Base-by-base conservation (phyloP, 2,113 vertebrate species). In the Emydocephalus ijimae region DNA sequence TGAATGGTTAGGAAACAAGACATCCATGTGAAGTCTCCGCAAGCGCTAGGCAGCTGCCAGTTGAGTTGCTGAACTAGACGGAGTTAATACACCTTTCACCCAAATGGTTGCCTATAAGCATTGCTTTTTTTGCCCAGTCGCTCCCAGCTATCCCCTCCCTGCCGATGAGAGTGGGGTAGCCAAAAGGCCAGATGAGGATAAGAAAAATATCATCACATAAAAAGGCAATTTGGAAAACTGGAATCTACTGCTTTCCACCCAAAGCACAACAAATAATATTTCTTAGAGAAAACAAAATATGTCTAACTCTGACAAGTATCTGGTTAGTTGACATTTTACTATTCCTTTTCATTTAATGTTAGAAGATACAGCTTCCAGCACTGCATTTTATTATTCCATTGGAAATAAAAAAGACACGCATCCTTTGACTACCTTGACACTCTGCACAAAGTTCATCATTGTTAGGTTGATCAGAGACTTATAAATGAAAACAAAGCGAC, bases 361-460 rank as follows among this genome's bases (percentile, higher is more conserved):
- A 93, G 85, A 9, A 43, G 90, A 81, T 14, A 92, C 86, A 45
- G 7, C 39, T 85, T 43, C 6, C 23, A 43, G 20, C 1, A 18
- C 3, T 9, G 34, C 23, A 2, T 64, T 90, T 59, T 90, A 48
- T 74, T 52, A 89, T 95, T 93, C 93, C 64, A 87, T 93, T 88
- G 90, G n/a, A 59, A 93, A 91, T 34, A 91, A 90, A 90, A 91
- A 95, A 85, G 48, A 39, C 92, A 87, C 23, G 4, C 87, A 50
- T 14, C 34, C 56, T 57, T 93, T 91, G 56, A 89, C 96, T 96
- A 95, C 69, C 95, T 93, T 90, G 59, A 87, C 92, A 95, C 55
- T 93, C 93, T 89, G 54, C 92, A 91, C 93, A 91, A 93, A 88
- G 88, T 90, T 89, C 55, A 93, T 96, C 94, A 92, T 94, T 86